Evolutionary conservation across 2,797 vertebrate genomes (phyloP), one percentile per base, ranked within the genome.

Genomic region (Ispidina lecontei): DNA sequence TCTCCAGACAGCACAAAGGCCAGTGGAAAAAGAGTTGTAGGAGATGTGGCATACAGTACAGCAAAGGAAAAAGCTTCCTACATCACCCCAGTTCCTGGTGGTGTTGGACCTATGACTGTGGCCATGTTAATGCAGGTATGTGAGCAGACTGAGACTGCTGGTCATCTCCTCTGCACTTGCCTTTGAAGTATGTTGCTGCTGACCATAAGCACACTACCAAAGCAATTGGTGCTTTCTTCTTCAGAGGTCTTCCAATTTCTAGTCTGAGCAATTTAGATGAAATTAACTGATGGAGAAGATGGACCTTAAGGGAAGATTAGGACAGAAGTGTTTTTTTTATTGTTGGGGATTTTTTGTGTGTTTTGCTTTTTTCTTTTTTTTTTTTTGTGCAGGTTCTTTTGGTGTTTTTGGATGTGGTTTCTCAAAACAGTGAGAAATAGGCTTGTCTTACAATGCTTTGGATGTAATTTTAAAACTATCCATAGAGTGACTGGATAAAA

Each of bases 81-180:
- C 92, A 99, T 99, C 96, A 99, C 99, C 2, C 99, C 99, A 0
- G 99, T 99, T 28, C 99, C 99, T 4, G 99, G 99, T 3, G 99
- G 99, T 0, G 99, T 99, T 4, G 99, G 99, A 22, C 99, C 99
- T 39, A 99, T 99, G 99, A 99, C 99, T 0, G 99, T 99, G 37
- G 99, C 99, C 41, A 99, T 99, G 99, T 97, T 99, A 41, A 99
- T 99, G 99, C 98, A 98, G 98, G 99, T 99, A 87, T 7, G 82
- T 60, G 46, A 46, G 26, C 63, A 72, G 19, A 15, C n/a, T 28
- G 43, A 78, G 26, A 10, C 11, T 68, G 23, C 19, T 33, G 49
- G 3, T 37, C 35, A 16, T 67, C 39, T 69, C 7, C 46, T 82
- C 31, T 59, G 2, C 0, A 0, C 71, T 73, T 83, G 54, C 20